A percentile compares a stretch with the other conserved stretches of the same genome.
Conservation (phyloP, 2,888 invertebrate genomes). For the Macrostomum cliftonense region DNA sequence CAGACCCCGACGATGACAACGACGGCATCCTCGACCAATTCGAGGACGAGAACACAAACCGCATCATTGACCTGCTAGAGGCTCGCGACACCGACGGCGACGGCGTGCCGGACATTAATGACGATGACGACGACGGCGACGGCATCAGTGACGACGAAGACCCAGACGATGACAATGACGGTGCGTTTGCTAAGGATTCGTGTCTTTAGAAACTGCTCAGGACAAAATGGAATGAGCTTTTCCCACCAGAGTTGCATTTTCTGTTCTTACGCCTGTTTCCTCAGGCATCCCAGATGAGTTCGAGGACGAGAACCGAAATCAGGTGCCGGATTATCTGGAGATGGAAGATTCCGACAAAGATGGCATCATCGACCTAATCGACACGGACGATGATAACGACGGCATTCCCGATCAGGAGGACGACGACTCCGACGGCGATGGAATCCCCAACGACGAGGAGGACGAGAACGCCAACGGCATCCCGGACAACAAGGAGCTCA, state of each 20-base stretch:
- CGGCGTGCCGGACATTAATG: no score
- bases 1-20: background rate
- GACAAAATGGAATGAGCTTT: no score
- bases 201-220: no score
- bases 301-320: constrained; percentile 2
- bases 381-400: constrained; percentile 13
- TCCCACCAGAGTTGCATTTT: no score
- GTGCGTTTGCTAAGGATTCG: no score
- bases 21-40: background rate
- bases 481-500: constrained; percentile 14
- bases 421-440: constrained; percentile 21
- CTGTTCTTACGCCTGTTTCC: no score
- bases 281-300: background rate
- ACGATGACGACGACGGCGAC: background rate
- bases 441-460: constrained; percentile 10
- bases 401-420: constrained; percentile 17
- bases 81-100: no score
- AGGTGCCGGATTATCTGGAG: constrained; percentile 2
- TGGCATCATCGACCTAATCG: constrained; percentile 4
- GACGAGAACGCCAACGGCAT: constrained; percentile 11
- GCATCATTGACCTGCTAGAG: background rate
- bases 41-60: constrained; percentile 1
- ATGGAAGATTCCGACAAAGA: constrained; percentile 4
- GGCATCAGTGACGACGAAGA: constrained; percentile 11
- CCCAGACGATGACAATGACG: constrained; percentile 15